These are phyloP conservation scores for Nomia melanderi DNA, from an alignment of 1,140 invertebrate species.

Conservation along the genomic window DNA sequence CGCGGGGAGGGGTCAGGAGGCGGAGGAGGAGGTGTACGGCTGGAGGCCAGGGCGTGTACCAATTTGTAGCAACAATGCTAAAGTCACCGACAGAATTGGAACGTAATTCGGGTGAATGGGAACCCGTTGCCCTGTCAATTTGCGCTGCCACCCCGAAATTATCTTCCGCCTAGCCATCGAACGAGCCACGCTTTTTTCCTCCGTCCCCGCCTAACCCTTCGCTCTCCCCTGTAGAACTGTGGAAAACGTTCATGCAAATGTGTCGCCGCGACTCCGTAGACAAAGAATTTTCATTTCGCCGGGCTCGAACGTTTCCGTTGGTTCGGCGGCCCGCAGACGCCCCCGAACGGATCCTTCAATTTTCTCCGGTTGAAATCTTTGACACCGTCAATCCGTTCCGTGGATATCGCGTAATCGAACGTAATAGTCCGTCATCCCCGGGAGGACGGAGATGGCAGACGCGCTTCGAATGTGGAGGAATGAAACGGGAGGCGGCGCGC, in stretches of 20 bases:
- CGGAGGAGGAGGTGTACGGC: conserved; percentile 41
- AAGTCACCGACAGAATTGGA: conserved; percentile 80
- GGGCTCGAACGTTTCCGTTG: neutral
- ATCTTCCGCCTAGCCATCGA: conserved; percentile 64
- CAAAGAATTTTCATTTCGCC: neutral
- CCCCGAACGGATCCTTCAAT: neutral
- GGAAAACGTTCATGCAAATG: conserved; percentile 9
- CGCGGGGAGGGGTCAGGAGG: neutral
- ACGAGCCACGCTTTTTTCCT: conserved; percentile 9
- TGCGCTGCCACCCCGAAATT: conserved; percentile 76
- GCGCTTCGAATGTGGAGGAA: neutral
- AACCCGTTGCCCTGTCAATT: conserved; percentile 80
- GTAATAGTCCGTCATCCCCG: conserved; percentile 10
- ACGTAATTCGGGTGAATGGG: conserved; percentile 80
- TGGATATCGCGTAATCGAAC: conserved; percentile 18
- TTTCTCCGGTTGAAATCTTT: neutral
- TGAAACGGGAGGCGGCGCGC: conserved; percentile 11
- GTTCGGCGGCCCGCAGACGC: neutral
- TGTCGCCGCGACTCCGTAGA: neutral
- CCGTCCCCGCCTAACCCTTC: neutral
- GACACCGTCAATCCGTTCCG: conserved; percentile 9
- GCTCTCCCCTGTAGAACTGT: neutral
- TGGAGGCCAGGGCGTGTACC: conserved; percentile 77
- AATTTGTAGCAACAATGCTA: conserved; percentile 80
- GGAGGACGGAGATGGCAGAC: conserved; percentile 13